Evolutionary conservation across 2,888 invertebrate genomes (phyloP).

Genomic region (Chamaedrilus cognettii): DNA sequence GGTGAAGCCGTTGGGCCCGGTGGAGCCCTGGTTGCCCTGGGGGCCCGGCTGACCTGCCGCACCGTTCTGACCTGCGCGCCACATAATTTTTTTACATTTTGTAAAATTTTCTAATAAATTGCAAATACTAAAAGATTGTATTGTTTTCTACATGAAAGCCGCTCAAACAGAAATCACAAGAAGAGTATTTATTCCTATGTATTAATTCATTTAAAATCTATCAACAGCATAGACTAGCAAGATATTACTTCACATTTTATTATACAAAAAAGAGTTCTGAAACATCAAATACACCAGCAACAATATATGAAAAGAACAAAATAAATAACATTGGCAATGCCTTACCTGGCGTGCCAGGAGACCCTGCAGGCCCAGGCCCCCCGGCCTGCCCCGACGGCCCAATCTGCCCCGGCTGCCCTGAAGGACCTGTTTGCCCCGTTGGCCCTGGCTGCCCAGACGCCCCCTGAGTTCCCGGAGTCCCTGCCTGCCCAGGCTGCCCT

Average conservation of each 20-base stretch:
- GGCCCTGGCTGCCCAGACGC: slow-evolving; percentile 26
- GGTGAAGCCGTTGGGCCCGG: slow-evolving; percentile 10
- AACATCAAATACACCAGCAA: no score
- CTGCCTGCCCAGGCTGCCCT: slow-evolving; percentile 61
- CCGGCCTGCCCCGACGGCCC: slow-evolving; percentile 22
- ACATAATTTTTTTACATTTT: no score
- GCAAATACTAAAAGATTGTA: no score
- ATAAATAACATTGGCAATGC: neutral
- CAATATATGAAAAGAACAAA: no score
- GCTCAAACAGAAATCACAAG: neutral
- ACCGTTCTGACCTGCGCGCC: slow-evolving; percentile 11
- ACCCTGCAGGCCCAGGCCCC: slow-evolving; percentile 5
- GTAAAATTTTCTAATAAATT: no score
- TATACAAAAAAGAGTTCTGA: no score
- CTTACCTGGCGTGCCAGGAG: slow-evolving; percentile 9
- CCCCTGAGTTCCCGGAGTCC: slow-evolving; percentile 18
- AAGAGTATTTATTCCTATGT: no score
- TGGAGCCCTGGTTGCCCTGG: neutral
- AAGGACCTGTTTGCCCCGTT: slow-evolving; percentile 14
- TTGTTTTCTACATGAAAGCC: no score
- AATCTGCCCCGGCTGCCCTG: slow-evolving; percentile 29
- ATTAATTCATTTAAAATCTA: no score
- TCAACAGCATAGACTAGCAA: no score
- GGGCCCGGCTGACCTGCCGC: slow-evolving; percentile 13
- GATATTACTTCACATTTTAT: no score